phyloP scores from a whole-genome alignment of 1,140 invertebrate genomes.

The Mycetomoellerius zeteki region DNA sequence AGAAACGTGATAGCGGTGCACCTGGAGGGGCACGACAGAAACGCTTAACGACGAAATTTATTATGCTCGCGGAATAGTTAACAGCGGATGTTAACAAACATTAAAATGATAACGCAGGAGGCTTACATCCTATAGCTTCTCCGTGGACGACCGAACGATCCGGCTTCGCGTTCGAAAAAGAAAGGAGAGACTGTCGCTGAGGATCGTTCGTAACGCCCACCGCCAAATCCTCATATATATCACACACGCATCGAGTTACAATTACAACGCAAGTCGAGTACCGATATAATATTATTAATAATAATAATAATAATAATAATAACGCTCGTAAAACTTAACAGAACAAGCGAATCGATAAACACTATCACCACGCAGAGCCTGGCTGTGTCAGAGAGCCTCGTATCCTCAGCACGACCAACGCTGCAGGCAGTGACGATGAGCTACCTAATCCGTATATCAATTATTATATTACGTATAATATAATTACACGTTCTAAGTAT shows the following conservation, averaged over 20 bases:
- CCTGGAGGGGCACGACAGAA: not conserved
- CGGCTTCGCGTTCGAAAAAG: not conserved
- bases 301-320: conserved; percentile 64
- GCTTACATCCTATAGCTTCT: conserved; percentile 3
- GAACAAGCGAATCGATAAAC: conserved; percentile 75
- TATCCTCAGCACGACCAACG: conserved; percentile 68
- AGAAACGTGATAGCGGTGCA: not conserved
- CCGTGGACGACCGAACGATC: conserved; percentile 13
- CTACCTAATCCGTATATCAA: conserved; percentile 75
- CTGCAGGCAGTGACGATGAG: conserved; percentile 71
- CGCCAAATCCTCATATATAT: conserved; percentile 60
- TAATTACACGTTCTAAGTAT: conserved; percentile 35
- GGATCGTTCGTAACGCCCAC: conserved; percentile 21
- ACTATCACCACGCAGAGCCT: conserved; percentile 69
- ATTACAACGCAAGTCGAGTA: conserved; percentile 56
- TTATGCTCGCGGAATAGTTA: conserved; percentile 24
- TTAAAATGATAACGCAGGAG: conserved; percentile 31
- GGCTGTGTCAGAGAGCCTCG: conserved; percentile 56
- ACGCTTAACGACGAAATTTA: conserved; percentile 2
- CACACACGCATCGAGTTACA: conserved; percentile 68
- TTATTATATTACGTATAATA: conserved; percentile 57
- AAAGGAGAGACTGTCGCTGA: not conserved
- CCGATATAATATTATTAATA: conserved; percentile 68
- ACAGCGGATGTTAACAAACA: conserved; percentile 27
- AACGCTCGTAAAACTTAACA: conserved; percentile 80